These are phyloP conservation scores for Diaprepes abbreviatus DNA, from an alignment of 2,888 invertebrate genomes.

Conservation along the genomic window DNA sequence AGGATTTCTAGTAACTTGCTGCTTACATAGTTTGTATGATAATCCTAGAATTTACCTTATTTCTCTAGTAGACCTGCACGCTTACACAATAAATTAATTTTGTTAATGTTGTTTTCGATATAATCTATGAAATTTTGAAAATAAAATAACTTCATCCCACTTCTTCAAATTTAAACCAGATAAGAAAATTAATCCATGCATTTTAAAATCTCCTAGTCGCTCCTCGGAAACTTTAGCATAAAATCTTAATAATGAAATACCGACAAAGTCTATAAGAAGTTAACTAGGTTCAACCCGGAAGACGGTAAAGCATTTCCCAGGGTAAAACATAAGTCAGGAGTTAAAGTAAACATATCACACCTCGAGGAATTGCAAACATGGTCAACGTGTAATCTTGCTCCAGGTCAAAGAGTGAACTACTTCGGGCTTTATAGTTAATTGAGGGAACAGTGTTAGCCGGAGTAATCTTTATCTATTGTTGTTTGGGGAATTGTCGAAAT, in stretches of 20 bases:
- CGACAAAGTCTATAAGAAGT: slow-evolving; percentile 22
- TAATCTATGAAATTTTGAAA: no score
- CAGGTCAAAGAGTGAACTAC: slow-evolving; percentile 65
- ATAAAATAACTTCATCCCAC: background rate
- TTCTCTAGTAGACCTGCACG: no score
- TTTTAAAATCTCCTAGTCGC: background rate
- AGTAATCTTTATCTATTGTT: slow-evolving; percentile 60
- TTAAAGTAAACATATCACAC: slow-evolving; percentile 67
- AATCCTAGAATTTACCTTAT: no score
- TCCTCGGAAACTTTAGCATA: background rate
- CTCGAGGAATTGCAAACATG: slow-evolving; percentile 65
- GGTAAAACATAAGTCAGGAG: slow-evolving; percentile 60
- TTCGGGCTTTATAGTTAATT: slow-evolving; percentile 61
- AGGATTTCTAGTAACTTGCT: no score
- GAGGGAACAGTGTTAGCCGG: slow-evolving; percentile 56
- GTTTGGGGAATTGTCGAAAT: slow-evolving; percentile 50
- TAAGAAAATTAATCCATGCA: slow-evolving; percentile 7
- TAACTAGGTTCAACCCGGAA: slow-evolving; percentile 22
- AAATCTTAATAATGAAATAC: slow-evolving; percentile 28
- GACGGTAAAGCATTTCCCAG: slow-evolving; percentile 49
- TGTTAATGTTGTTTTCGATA: no score
- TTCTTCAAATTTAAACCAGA: background rate
- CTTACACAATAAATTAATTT: no score
- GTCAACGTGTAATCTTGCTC: slow-evolving; percentile 62
- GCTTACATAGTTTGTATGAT: no score